Conservation (phyloP, 2,113 vertebrate genomes). For the Ginglymostoma cirratum region DNA sequence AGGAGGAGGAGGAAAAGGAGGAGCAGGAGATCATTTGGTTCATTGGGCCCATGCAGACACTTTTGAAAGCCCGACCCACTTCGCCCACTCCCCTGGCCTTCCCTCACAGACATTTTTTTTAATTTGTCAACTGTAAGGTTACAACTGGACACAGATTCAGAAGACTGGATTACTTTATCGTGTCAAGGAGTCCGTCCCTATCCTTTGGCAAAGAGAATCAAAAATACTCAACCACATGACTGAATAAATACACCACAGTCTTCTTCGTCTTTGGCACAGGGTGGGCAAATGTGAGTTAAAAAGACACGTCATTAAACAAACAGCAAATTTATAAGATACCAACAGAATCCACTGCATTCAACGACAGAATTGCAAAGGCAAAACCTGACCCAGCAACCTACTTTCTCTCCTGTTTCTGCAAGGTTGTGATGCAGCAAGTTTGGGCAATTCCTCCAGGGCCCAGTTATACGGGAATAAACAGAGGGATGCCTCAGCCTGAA, state of each 20-base stretch:
- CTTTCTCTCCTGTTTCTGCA: background rate
- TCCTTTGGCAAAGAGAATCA: background rate
- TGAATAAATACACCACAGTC: background rate
- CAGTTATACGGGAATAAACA: background rate
- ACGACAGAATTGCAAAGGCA: background rate
- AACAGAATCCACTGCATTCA: background rate
- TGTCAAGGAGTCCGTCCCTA: background rate
- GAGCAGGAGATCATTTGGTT: slow-evolving; percentile 12
- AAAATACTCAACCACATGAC: background rate
- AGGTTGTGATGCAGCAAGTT: background rate
- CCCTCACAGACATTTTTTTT: background rate
- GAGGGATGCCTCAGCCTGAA: background rate
- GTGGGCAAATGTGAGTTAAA: background rate
- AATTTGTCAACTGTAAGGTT: background rate
- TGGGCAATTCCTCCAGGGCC: background rate
- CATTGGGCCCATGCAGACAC: background rate
- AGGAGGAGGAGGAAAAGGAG: background rate
- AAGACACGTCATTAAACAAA: background rate
- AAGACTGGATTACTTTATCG: background rate
- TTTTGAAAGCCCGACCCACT: slow-evolving; percentile 23
- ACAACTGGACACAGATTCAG: background rate
- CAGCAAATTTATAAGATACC: background rate
- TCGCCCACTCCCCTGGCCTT: background rate
- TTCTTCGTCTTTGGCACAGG: background rate
- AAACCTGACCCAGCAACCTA: background rate